phyloP scores from a whole-genome alignment of 1,140 invertebrate genomes.

The Melipona quadrifasciata region DNA sequence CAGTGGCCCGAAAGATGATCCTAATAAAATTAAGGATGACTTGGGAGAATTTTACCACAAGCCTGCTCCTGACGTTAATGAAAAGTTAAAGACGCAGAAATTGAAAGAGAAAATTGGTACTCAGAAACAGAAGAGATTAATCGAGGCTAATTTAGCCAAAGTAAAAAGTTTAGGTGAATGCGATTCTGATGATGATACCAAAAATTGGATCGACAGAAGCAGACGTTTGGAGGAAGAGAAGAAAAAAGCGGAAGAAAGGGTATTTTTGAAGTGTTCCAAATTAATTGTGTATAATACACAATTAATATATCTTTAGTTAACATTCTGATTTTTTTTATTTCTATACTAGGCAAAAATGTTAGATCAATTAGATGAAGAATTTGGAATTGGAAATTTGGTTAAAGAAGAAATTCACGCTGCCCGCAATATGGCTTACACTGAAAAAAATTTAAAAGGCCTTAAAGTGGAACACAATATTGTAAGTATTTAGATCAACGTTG shows the following conservation, averaged over 20 bases:
- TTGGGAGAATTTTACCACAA: conserved; percentile 96
- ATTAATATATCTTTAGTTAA: neutral
- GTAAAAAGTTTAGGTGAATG: conserved; percentile 88
- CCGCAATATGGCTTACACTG: conserved; percentile 85
- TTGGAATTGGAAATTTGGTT: conserved; percentile 93
- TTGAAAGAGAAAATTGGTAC: conserved; percentile 90
- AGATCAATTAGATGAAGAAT: conserved; percentile 97
- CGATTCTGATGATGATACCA: conserved; percentile 88
- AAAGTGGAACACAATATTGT: conserved; percentile 93
- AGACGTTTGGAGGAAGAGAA: conserved; percentile 91
- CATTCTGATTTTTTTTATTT: conserved; percentile 32
- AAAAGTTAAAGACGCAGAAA: conserved; percentile 91
- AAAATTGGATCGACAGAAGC: conserved; percentile 92
- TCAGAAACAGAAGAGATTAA: conserved; percentile 90
- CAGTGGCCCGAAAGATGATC: conserved; percentile 78
- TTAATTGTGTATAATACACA: neutral
- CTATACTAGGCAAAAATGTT: conserved; percentile 90
- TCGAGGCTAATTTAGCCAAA: conserved; percentile 84
- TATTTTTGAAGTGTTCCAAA: conserved; percentile 72
- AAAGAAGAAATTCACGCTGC: conserved; percentile 88
- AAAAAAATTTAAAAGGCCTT: conserved; percentile 90
- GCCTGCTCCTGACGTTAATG: conserved; percentile 91
- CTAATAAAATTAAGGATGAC: conserved; percentile 87
- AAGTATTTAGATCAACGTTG: conserved; percentile 52
- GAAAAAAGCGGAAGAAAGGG: conserved; percentile 92